Evolutionary conservation across 1,140 invertebrate genomes (phyloP).

Genomic region (Danaus plexippus): DNA sequence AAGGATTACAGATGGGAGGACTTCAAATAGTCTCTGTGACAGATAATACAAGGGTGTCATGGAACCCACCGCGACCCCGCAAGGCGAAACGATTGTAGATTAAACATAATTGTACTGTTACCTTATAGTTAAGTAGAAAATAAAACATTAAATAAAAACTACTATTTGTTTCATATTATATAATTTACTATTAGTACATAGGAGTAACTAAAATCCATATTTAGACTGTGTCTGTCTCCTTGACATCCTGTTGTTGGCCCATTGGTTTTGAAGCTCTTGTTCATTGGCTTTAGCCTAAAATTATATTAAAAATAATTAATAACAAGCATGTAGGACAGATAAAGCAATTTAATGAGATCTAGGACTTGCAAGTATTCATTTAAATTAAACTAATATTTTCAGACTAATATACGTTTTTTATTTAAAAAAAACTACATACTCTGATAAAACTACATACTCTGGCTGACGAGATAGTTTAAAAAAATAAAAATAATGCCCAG

Average conservation of each 20-base stretch:
- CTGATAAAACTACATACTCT: too few species aligned
- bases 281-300: slow-evolving; percentile 93
- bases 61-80: slow-evolving; percentile 81
- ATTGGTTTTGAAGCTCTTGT: slow-evolving; percentile 92
- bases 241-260: slow-evolving; percentile 89
- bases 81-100: slow-evolving; percentile 82
- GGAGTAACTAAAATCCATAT: slow-evolving; percentile 82
- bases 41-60: slow-evolving; percentile 87
- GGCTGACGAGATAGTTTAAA: too few species aligned
- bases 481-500: too few species aligned
- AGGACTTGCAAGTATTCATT: too few species aligned
- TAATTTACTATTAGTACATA: slow-evolving; percentile 5
- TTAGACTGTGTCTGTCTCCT: slow-evolving; percentile 89
- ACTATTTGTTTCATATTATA: slow-evolving; percentile 16
- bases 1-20: slow-evolving; percentile 92
- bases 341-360: too few species aligned
- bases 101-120: slow-evolving; percentile 14
- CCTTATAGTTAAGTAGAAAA: slow-evolving; percentile 20
- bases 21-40: slow-evolving; percentile 92
- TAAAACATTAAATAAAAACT: slow-evolving; percentile 18
- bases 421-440: too few species aligned
- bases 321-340: too few species aligned
- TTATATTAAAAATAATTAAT: slow-evolving; percentile 20
- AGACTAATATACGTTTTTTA: too few species aligned
- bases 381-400: too few species aligned